A percentile compares a stretch with the other conserved stretches of the same genome.
Evolutionary conservation across 2,797 vertebrate genomes (phyloP).

Genomic region (Clarias platycephalus): DNA sequence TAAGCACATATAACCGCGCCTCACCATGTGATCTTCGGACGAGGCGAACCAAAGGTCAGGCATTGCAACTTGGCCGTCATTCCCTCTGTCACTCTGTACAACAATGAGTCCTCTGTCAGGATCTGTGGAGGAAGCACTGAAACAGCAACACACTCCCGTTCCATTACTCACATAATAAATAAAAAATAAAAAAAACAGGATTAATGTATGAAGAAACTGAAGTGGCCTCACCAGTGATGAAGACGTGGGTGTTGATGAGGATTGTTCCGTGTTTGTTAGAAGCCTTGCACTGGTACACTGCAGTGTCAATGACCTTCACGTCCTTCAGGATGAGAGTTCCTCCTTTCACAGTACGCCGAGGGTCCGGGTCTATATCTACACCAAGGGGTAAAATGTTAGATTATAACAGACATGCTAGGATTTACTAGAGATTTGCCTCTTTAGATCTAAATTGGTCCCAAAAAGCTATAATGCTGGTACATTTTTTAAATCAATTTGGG

Average conservation of each 20-base stretch:
- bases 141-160: constrained; percentile 39
- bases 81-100: constrained; percentile 76
- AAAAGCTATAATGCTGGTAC: not conserved
- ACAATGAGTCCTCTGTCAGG: constrained; percentile 73
- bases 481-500: not conserved
- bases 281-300: constrained; percentile 86
- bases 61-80: constrained; percentile 78
- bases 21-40: constrained; percentile 84
- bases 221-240: constrained; percentile 78
- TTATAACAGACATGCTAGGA: not conserved
- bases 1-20: constrained; percentile 44
- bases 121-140: constrained; percentile 85
- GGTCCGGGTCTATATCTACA: constrained; percentile 69
- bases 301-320: constrained; percentile 78
- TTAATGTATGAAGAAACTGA: not conserved
- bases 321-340: constrained; percentile 75
- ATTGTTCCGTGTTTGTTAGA: constrained; percentile 82
- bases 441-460: not conserved
- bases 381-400: not conserved
- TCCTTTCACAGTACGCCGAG: constrained; percentile 66
- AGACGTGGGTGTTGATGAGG: constrained; percentile 82
- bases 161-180: not conserved
- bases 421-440: not conserved
- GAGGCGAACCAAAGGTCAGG: constrained; percentile 85
- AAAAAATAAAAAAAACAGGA: not conserved